Percentiles rank a stretch among this genome's conserved stretches.
phyloP scores from a whole-genome alignment of 2,113 vertebrate genomes.

The Speoplatyrhinus poulsoni region DNA sequence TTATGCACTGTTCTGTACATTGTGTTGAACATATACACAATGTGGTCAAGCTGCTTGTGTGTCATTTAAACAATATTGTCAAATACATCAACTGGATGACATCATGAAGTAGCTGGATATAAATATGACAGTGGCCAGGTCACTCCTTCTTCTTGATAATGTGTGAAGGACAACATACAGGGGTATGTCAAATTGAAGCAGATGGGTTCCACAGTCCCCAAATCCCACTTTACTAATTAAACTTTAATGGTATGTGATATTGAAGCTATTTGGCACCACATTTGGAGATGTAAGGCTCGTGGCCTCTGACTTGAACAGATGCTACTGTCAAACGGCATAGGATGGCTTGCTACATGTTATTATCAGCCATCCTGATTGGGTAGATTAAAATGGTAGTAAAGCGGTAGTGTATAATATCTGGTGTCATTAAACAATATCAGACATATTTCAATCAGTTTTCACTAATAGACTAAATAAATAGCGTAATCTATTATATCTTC shows the following conservation, averaged over 20 bases:
- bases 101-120: not conserved
- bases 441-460: too few relatives aligned
- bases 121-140: not conserved
- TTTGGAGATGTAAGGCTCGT: constrained; percentile 36
- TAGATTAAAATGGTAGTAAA: not conserved
- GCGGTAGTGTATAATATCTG: not conserved
- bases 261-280: constrained; percentile 51
- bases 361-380: too few relatives aligned
- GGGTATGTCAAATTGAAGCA: constrained; percentile 39
- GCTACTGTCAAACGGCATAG: constrained; percentile 29
- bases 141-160: constrained; percentile 6
- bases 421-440: too few relatives aligned
- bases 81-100: not conserved
- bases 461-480: too few relatives aligned
- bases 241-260: constrained; percentile 54
- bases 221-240: constrained; percentile 59
- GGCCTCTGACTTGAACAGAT: constrained; percentile 64
- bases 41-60: constrained; percentile 18
- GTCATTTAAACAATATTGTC: not conserved
- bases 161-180: constrained; percentile 39
- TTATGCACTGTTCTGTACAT: constrained; percentile 48
- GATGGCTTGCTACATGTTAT: constrained; percentile 11
- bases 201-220: constrained; percentile 44
- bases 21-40: constrained; percentile 43
- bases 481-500: too few relatives aligned